These are phyloP conservation scores for Dendrophyllia cribrosa DNA, from an alignment of 64 coral and sea anemone species.

Conservation along the genomic window DNA sequence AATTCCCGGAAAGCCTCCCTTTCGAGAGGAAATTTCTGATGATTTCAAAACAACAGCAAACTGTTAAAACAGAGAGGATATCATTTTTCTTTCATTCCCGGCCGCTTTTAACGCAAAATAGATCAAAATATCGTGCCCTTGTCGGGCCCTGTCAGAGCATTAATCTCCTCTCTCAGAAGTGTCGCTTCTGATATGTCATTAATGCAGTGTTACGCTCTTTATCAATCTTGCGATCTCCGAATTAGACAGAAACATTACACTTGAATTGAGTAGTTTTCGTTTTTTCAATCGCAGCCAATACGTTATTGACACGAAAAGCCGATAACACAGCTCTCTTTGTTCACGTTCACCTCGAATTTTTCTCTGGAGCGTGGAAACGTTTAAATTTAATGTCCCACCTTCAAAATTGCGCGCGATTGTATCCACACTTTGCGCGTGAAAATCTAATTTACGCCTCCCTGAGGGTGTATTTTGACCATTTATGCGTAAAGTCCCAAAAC, in stretches of 20 bases:
- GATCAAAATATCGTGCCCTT: neutral
- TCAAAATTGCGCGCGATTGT: neutral
- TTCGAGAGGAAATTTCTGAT: neutral
- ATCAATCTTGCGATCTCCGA: conserved; percentile 40
- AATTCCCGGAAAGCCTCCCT: neutral
- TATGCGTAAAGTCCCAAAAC: neutral
- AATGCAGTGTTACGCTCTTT: neutral
- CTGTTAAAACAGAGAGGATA: neutral
- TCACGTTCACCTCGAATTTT: neutral
- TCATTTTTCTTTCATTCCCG: neutral
- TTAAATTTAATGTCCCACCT: neutral
- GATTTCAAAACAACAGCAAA: neutral
- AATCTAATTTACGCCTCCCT: conserved; percentile 32
- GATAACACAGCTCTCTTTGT: conserved; percentile 11
- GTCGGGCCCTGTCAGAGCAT: neutral
- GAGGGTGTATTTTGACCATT: neutral
- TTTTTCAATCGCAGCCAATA: conserved; percentile 13
- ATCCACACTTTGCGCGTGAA: neutral
- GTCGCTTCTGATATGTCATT: conserved; percentile 16
- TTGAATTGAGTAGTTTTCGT: conserved; percentile 18
- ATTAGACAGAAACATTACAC: conserved; percentile 49
- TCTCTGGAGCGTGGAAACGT: neutral
- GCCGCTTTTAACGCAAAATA: neutral
- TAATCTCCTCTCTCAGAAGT: conserved; percentile 17
- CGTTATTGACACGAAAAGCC: conserved; percentile 23